phyloP scores from a whole-genome alignment of 2,113 vertebrate genomes.

The Anthoscopus minutus region DNA sequence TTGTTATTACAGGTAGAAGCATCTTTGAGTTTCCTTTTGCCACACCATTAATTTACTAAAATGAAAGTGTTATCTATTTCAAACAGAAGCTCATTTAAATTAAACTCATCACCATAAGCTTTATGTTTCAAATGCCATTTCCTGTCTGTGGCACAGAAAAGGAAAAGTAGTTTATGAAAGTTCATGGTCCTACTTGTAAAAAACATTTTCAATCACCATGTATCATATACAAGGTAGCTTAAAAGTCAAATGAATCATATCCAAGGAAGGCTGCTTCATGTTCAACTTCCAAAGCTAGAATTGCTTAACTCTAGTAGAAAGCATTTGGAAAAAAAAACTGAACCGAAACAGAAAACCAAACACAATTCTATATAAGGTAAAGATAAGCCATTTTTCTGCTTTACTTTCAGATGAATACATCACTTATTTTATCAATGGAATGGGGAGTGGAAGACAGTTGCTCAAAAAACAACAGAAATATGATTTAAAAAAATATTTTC shows the following conservation, averaged over 20 bases:
- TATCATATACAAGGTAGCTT: neutral
- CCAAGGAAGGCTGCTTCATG: neutral
- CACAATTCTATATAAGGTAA: neutral
- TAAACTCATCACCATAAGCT: constrained; percentile 57
- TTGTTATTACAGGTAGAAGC: constrained; percentile 33
- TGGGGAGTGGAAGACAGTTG: neutral
- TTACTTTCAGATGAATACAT: neutral
- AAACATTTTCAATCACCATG: constrained; percentile 16
- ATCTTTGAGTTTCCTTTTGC: constrained; percentile 55
- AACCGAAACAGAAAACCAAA: neutral
- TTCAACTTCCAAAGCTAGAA: constrained; percentile 14
- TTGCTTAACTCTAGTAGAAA: neutral
- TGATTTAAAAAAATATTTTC: neutral
- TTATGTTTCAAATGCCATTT: constrained; percentile 58
- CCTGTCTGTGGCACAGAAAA: constrained; percentile 43
- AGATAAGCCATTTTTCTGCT: neutral
- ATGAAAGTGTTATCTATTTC: constrained; percentile 68
- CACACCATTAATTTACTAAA: constrained; percentile 61
- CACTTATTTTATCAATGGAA: neutral
- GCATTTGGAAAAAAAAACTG: neutral
- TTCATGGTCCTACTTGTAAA: constrained; percentile 9
- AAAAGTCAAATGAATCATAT: neutral
- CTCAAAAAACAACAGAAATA: neutral
- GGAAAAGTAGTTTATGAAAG: constrained; percentile 35
- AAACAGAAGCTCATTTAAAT: constrained; percentile 71